Conservation (phyloP, 2,113 vertebrate genomes). For the Alligator mississippiensis region DNA sequence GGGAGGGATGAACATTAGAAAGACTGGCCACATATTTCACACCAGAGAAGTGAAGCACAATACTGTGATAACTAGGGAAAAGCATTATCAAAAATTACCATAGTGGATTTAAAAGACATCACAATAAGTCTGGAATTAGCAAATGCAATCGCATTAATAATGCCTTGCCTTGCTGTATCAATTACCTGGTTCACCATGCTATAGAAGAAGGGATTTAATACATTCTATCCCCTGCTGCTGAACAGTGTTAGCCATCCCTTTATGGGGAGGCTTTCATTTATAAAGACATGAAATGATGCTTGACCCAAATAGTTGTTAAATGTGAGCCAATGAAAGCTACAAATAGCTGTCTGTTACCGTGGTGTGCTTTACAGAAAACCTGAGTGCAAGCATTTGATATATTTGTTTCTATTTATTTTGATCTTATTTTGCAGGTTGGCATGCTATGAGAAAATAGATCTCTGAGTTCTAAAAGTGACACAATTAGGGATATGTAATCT, state of each 20-base stretch:
- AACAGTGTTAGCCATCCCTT: conserved; percentile 62
- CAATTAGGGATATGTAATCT: neutral
- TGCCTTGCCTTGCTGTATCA: conserved; percentile 58
- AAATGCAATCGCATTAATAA: conserved; percentile 58
- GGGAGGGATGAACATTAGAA: too few species aligned
- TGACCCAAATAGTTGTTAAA: conserved; percentile 50
- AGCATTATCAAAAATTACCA: conserved; percentile 30
- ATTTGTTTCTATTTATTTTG: neutral
- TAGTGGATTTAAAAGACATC: conserved; percentile 36
- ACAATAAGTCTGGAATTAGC: conserved; percentile 35
- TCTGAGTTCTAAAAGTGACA: neutral
- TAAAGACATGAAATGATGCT: conserved; percentile 60
- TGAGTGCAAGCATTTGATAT: fast-evolving
- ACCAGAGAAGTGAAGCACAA: conserved; percentile 6
- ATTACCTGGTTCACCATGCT: conserved; percentile 51
- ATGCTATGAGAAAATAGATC: neutral
- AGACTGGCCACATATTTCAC: neutral
- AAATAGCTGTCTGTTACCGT: neutral
- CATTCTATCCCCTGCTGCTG: conserved; percentile 72
- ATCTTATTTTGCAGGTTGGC: neutral
- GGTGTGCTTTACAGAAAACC: neutral
- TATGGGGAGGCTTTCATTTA: conserved; percentile 67
- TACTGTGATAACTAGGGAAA: neutral
- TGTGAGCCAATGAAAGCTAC: conserved; percentile 24
- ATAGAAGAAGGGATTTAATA: conserved; percentile 51